Conservation (phyloP, 2,113 vertebrate genomes). For the Aegithalos caudatus region DNA sequence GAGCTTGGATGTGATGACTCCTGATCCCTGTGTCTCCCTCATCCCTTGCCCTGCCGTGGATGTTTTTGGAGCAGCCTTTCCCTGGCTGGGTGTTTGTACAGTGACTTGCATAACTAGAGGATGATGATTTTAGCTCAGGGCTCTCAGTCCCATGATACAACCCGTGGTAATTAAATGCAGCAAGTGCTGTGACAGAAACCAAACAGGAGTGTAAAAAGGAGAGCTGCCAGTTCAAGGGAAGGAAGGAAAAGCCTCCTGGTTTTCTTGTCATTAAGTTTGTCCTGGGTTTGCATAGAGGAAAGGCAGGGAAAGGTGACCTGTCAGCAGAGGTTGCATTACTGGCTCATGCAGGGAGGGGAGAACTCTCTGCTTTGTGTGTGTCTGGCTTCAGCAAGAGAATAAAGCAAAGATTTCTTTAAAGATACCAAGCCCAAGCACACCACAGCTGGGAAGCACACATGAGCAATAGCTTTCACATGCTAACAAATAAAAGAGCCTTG, state of each 20-base stretch:
- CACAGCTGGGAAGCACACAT: conserved; percentile 73
- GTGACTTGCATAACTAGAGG: not conserved
- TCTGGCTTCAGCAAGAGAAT: conserved; percentile 54
- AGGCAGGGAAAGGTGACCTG: not conserved
- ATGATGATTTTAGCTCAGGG: conserved; percentile 15
- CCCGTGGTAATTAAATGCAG: not conserved
- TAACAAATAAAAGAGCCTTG: conserved; percentile 72
- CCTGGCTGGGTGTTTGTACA: not conserved
- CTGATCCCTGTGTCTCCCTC: not conserved
- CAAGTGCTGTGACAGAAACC: not conserved
- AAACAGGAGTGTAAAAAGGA: not conserved
- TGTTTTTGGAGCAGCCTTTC: not conserved
- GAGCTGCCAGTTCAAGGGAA: not conserved
- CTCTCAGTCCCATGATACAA: not conserved
- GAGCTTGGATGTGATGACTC: not conserved
- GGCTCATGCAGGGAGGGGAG: not conserved
- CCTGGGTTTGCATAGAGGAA: not conserved
- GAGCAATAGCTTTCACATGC: conserved; percentile 74
- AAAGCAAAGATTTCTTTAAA: conserved; percentile 46
- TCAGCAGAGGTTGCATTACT: not conserved
- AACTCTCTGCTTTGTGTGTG: not conserved
- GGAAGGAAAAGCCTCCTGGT: not conserved
- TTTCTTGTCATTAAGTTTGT: not conserved
- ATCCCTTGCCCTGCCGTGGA: not conserved
- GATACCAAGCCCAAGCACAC: conserved; percentile 49